A percentile compares a stretch with the other conserved stretches of the same genome.
These are phyloP conservation scores for Micrasema longulum DNA, from an alignment of 1,140 invertebrate genomes.

Conservation along the genomic window DNA sequence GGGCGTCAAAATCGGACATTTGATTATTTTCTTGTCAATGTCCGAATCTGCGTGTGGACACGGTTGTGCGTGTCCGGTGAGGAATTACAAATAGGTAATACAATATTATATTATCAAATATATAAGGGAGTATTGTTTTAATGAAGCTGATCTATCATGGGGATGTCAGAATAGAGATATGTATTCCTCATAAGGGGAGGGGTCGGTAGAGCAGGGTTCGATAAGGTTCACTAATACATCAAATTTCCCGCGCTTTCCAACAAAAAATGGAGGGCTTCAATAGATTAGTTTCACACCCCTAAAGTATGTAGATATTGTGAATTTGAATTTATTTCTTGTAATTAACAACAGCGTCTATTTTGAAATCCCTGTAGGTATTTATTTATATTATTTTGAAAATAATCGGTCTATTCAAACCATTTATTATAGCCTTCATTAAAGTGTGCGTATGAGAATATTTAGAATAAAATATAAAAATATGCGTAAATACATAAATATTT, in stretches of 20 bases:
- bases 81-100: too few relatives aligned
- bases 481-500: too few relatives aligned
- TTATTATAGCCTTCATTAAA: too few relatives aligned
- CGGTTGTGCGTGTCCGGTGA: background rate
- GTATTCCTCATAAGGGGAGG: constrained; percentile 21
- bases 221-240: constrained; percentile 54
- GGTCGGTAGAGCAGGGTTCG: constrained; percentile 37
- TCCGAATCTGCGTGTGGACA: background rate
- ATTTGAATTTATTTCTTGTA: too few relatives aligned
- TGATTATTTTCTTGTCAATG: constrained; percentile 12
- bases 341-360: too few relatives aligned
- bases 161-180: constrained; percentile 52
- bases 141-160: constrained; percentile 54
- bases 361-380: too few relatives aligned
- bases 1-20: background rate
- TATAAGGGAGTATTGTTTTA: constrained; percentile 52
- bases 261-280: constrained; percentile 10
- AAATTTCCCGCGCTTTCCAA: constrained; percentile 31
- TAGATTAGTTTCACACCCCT: background rate
- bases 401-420: too few relatives aligned
- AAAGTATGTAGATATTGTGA: too few relatives aligned
- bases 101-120: constrained; percentile 8
- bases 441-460: too few relatives aligned
- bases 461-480: too few relatives aligned
- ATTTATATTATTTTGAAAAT: too few relatives aligned